Evolutionary conservation across 2,797 vertebrate species (phyloP), one percentile per base, ranked within the genome.

Genomic region (Platalea minor): DNA sequence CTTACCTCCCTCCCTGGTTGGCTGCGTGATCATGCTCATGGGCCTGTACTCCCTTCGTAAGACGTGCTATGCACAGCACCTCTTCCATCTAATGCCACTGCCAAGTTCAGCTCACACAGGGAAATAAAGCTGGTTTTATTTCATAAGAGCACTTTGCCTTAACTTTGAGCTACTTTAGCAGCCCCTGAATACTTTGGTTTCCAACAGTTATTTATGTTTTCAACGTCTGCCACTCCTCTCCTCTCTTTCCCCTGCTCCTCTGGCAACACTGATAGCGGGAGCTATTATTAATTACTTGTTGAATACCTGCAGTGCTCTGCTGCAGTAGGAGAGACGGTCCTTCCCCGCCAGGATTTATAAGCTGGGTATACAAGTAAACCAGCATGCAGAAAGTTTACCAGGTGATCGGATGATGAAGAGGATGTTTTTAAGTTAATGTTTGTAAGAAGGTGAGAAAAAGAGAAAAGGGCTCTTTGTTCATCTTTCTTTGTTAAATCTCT

Each of bases 61-160:
- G 65, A 33, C 1, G 3, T 2, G 3, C 73, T 4, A 17, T 0
- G 7, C 45, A 8, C 31, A 33, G 17, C 23, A 11, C 28, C 37
- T 43, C 61, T 51, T 43, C 54, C 74, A 50, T 7, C 65, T 26
- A 65, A 53, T 17, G 54, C 51, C 1, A 2, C 46, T 15, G 6
- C n/a, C 50, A 23, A 12, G 5, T n/a, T 59, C 35, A 10, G 33
- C 1, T 61, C 50, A 17, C 21, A 31, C 8, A 31, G 23, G 31
- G 31, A 87, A 95, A 86, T 4, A 39, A 76, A 67, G 12, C 39
- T 39, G 21, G 2, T 15, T 50, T 61, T 57, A 63, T 57, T 72
- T 46, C 54, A 6, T 28, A 88, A 31, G 23, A 76, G 37, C 39
- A 61, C 59, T 72, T 48, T 67, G 50, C 43, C 69, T 56, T 88